Conservation (phyloP, 2,888 invertebrate species). For the Microplitis manilae region DNA sequence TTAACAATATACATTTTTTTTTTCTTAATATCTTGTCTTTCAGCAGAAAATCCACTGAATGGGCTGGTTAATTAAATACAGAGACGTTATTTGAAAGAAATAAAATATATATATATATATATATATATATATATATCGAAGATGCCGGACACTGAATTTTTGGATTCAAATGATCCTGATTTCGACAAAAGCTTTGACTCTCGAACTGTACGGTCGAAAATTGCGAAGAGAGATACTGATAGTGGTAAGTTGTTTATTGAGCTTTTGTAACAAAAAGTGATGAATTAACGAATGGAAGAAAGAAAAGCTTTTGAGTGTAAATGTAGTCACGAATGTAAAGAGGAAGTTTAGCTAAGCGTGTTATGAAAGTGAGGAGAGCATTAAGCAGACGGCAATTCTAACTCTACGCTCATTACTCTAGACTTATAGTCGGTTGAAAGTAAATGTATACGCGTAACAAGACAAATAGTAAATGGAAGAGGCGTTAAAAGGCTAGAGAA, state of each 20-base stretch:
- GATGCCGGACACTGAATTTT: slow-evolving; percentile 55
- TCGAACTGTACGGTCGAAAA: slow-evolving; percentile 50
- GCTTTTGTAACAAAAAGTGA: background rate
- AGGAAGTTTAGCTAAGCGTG: no score
- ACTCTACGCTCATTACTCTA: background rate
- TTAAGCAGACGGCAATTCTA: background rate
- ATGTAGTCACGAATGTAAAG: no score
- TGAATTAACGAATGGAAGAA: background rate
- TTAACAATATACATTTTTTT: background rate
- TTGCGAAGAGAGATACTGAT: slow-evolving; percentile 50
- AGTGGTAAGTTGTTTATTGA: slow-evolving; percentile 49
- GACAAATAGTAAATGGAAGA: background rate
- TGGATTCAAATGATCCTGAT: slow-evolving; percentile 52
- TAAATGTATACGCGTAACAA: background rate
- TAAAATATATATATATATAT: no score
- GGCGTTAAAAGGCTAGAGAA: background rate
- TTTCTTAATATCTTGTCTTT: background rate
- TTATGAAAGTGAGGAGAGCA: background rate
- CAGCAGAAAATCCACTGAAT: slow-evolving; percentile 27
- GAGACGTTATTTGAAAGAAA: background rate
- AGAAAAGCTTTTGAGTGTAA: background rate
- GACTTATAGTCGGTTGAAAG: background rate
- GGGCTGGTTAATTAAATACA: slow-evolving; percentile 18
- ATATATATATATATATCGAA: slow-evolving; percentile 22
- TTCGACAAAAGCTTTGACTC: slow-evolving; percentile 55